Percentiles rank a stretch among this genome's conserved stretches.
These are phyloP conservation scores for Drosophila seguyi DNA, from an alignment of 1,140 invertebrate species.

Conservation along the genomic window DNA sequence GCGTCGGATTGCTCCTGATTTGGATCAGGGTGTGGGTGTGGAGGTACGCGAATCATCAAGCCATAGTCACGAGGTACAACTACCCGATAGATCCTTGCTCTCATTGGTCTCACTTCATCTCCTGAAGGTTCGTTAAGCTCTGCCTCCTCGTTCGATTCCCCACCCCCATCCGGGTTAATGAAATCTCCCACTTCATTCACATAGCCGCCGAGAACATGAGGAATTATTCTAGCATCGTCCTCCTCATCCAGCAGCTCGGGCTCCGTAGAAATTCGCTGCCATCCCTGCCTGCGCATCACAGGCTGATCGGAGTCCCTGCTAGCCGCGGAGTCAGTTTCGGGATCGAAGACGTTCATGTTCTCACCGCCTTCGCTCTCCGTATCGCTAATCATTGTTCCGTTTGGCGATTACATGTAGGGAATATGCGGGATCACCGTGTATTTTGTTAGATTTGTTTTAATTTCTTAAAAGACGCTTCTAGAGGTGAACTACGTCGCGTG, in stretches of 20 bases:
- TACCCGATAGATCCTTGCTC: not conserved
- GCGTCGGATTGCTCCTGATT: not conserved
- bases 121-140: not conserved
- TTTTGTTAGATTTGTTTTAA: not conserved
- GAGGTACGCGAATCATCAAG: not conserved
- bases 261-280: not conserved
- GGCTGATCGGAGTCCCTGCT: conserved; percentile 19
- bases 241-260: not conserved
- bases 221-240: not conserved
- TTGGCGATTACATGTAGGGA: not conserved
- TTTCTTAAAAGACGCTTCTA: conserved; percentile 17
- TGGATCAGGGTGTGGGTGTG: not conserved
- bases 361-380: conserved; percentile 1
- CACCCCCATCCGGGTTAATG: not conserved
- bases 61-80: not conserved
- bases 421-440: too few relatives aligned
- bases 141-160: too few relatives aligned
- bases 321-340: conserved; percentile 6
- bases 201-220: not conserved
- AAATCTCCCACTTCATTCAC: not conserved
- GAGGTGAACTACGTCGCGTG: conserved; percentile 6
- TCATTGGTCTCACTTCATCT: not conserved
- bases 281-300: not conserved
- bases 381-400: not conserved
- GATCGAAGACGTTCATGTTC: not conserved